Base-by-base conservation (phyloP, 2,113 vertebrate species). In the Epinephelus moara region DNA sequence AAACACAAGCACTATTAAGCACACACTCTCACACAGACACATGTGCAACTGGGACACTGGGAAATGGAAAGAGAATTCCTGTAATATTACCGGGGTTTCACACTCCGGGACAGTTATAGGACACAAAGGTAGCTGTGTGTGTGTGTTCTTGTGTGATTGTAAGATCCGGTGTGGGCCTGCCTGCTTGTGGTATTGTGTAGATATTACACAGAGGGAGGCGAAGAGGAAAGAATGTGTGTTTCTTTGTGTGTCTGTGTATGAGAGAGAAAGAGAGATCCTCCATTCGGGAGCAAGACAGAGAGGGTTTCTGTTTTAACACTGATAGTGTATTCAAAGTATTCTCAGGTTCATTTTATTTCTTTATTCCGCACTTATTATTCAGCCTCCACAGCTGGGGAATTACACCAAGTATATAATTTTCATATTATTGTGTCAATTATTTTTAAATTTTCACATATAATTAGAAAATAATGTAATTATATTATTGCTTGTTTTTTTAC, bases 41-140 rank as follows among this genome's bases (percentile, higher is more conserved):
- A 27, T 30, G n/a, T 72, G 53, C 27, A 25, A 70, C 55, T 49
- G 74, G 68, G 66, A 61, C 78, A 40, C 37, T 37, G 68, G 78
- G 77, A 83, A 82, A 85, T 86, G 80, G 88, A 85, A 85, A 80
- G 57, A 82, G 59, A 83, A 90, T 88, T 90, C 81, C 42, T 90
- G 25, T 77, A 72, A 81, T 88, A 78, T 85, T 70, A 70, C 83
- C 62, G 68, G 63, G 49, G 47, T 82, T 69, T 84, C 85, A 85
- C 50, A 33, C 45, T 77, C 62, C 9, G 19, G 52, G 76, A 75
- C 60, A 75, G 81, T 57, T 80, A 45, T 33, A 52, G 68, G 75
- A 71, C 74, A 45, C 64, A 66, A 47, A 76, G 49, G 62, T 12
- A 71, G 53, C 40, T 25, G 50, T 59, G 42, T 53, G 72, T 70